A percentile compares a stretch with the other conserved stretches of the same genome.
Conservation (phyloP, 1,140 invertebrate genomes). For the Phocides pigmalion region DNA sequence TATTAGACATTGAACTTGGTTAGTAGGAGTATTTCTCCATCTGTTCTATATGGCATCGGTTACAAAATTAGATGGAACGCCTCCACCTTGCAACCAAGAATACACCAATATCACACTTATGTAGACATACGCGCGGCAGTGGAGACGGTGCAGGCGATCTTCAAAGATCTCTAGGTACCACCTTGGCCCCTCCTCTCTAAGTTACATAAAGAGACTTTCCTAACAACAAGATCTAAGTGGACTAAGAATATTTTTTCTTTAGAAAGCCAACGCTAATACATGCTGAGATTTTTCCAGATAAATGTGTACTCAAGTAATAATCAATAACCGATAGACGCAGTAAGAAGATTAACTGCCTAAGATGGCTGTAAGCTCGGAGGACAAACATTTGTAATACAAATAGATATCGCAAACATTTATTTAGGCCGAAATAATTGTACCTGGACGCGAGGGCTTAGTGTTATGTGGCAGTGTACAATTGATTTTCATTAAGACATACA, state of each 20-base stretch:
- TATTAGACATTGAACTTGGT: no score
- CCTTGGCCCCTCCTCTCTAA: no score
- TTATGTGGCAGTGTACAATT: neutral
- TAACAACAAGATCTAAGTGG: no score
- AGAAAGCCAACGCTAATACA: neutral
- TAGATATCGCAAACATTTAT: neutral
- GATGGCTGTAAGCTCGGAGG: neutral
- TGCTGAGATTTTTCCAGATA: neutral
- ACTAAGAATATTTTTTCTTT: neutral
- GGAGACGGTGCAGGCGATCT: no score
- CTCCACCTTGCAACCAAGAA: no score
- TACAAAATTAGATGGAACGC: no score
- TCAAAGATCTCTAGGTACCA: no score
- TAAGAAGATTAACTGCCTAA: neutral
- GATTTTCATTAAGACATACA: neutral
- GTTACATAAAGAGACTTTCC: no score
- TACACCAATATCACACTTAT: no score
- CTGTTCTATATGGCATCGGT: no score
- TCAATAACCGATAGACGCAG: neutral
- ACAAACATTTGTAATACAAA: slow-evolving; percentile 1
- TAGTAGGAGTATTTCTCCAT: no score
- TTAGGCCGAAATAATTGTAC: neutral
- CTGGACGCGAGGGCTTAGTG: neutral
- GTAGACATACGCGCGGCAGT: no score
- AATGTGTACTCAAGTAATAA: neutral